Evolutionary conservation across 2,113 vertebrate genomes (phyloP).

Genomic region (Bubo blakistoni): DNA sequence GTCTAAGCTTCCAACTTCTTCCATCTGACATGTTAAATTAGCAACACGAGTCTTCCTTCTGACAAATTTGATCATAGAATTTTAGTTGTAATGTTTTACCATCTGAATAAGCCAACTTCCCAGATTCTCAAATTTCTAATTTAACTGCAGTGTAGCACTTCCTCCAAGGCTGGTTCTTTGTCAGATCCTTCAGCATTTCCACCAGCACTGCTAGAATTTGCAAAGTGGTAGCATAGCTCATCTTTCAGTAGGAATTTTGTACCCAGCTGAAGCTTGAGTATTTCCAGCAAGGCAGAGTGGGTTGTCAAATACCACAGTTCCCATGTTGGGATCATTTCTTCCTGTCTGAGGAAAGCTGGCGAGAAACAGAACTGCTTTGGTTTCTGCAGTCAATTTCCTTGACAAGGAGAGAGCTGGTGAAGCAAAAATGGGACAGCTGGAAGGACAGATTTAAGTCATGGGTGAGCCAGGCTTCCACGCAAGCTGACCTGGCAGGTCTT

Average conservation of each 20-base stretch:
- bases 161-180: background rate
- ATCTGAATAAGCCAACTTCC: background rate
- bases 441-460: background rate
- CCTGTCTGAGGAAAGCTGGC: conserved; percentile 35
- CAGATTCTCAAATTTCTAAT: background rate
- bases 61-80: background rate
- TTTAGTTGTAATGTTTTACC: background rate
- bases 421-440: background rate
- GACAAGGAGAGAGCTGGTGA: conserved; percentile 2
- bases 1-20: background rate
- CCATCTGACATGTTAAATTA: background rate
- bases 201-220: background rate
- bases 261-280: conserved; percentile 27
- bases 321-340: conserved; percentile 18
- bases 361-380: conserved; percentile 7
- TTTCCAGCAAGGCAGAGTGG: conserved; percentile 44
- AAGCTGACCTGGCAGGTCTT: background rate
- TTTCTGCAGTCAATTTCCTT: background rate
- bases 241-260: background rate
- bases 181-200: background rate
- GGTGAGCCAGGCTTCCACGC: background rate
- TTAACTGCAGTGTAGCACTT: conserved; percentile 14
- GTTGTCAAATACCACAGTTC: conserved; percentile 34
- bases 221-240: background rate
- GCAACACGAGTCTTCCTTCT: background rate